A percentile compares a stretch with the other conserved stretches of the same genome.
These are phyloP conservation scores for Petrophora chlorosata DNA, from an alignment of 2,888 invertebrate species.

Conservation along the genomic window DNA sequence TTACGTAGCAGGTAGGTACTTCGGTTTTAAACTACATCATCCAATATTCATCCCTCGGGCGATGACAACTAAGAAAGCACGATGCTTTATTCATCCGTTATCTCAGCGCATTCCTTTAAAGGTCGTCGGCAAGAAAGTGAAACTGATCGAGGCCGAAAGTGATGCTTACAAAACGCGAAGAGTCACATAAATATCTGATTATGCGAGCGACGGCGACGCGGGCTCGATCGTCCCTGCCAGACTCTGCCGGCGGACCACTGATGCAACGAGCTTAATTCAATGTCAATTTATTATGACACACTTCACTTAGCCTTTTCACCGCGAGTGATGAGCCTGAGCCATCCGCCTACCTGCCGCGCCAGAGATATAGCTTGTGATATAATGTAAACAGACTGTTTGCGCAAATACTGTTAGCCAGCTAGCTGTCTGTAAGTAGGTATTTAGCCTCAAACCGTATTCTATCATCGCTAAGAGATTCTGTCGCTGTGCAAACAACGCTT, in stretches of 20 bases:
- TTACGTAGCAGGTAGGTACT: too few relatives aligned
- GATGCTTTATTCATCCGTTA: conserved; percentile 70
- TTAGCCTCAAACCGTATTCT: conserved; percentile 19
- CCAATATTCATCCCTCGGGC: conserved; percentile 11
- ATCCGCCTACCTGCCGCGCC: conserved; percentile 22
- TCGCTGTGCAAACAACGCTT: conserved; percentile 17
- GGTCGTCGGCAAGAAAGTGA: conserved; percentile 78
- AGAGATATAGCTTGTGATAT: conserved; percentile 50
- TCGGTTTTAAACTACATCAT: too few relatives aligned
- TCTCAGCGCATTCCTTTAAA: conserved; percentile 70
- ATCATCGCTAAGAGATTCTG: conserved; percentile 20
- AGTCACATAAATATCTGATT: conserved; percentile 61
- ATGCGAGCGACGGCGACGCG: conserved; percentile 39
- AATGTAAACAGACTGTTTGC: conserved; percentile 49
- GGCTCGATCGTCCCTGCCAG: conserved; percentile 9
- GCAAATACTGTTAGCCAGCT: conserved; percentile 50
- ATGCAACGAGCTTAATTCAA: conserved; percentile 64
- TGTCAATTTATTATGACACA: conserved; percentile 65
- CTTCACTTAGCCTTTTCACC: conserved; percentile 48
- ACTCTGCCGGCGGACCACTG: conserved; percentile 40
- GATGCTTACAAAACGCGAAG: conserved; percentile 64
- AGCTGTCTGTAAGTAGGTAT: conserved; percentile 38
- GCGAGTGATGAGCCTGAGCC: conserved; percentile 37
- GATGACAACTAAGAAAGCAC: conserved; percentile 31
- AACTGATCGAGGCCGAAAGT: conserved; percentile 72